Base-by-base conservation (phyloP, 2,888 invertebrate species). In the Drosophila koepferae region DNA sequence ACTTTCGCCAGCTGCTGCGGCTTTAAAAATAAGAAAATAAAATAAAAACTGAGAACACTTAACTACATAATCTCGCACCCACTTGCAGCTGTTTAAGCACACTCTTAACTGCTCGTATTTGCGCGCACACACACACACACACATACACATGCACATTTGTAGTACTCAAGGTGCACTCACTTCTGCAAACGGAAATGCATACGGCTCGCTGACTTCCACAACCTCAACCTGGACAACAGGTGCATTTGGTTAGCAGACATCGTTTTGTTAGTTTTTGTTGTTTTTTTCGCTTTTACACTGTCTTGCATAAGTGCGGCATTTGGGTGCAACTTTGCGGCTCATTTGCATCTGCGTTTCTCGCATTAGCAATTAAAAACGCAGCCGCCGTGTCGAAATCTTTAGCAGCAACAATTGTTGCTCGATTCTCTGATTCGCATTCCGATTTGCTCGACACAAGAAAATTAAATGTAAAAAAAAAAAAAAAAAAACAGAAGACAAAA, bases 281-380 rank as follows among this genome's bases (percentile, higher is more conserved):
- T 38, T 14, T 16, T 55, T 23, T 38, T 38, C 9, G 55, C 18
- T 31, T 20, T 44, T 58, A 58, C 44, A 58, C 20, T 34, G 34
- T 20, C 43, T 58, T 58, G 58, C 58, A 58, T 58, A 58, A 58
- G 51, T 66, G 65, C 65, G 54, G 69, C 72, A 80, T 74, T 84
- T 74, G 71, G 66, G 71, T 71, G 64, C 49, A 60, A 49, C 76
- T 63, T 48, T 63, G 74, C 64, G 63, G 72, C 78, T 82, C 74
- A 89, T 86, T 86, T 89, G 86, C 75, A 89, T 60, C 49, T 86
- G 78, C 53, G 63, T 68, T 71, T 65, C 54, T 77, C 56, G 74
- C 77, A 77, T 76, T 81, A 74, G 86, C 86, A 88, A 86, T 86
- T 86, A 89, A 89, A 90, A 86, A 80, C 71, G 74, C 77, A 77